Conservation (phyloP, 2,888 invertebrate species). For the Sarcophaga caerulescens region DNA sequence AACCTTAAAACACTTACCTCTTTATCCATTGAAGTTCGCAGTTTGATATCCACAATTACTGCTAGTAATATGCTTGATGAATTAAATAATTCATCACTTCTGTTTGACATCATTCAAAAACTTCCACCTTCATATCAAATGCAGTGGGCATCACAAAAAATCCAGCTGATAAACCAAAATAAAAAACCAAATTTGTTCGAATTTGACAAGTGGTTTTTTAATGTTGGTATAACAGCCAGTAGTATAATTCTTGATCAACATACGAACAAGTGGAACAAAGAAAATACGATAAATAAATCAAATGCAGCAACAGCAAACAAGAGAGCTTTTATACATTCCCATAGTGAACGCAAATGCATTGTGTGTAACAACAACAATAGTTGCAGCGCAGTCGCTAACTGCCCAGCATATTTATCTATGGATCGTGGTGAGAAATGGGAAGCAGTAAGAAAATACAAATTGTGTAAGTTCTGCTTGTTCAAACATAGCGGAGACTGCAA, state of each 20-base stretch:
- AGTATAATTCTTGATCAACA: constrained; percentile 36
- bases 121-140: constrained; percentile 24
- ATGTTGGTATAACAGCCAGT: constrained; percentile 28
- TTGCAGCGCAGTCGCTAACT: constrained; percentile 22
- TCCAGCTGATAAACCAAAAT: constrained; percentile 23
- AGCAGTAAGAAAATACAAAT: constrained; percentile 27
- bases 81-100: constrained; percentile 33
- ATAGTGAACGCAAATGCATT: constrained; percentile 8
- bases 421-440: constrained; percentile 35
- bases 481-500: constrained; percentile 18
- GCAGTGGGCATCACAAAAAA: constrained; percentile 11
- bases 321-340: constrained; percentile 41
- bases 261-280: not conserved
- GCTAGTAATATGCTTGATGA: constrained; percentile 8
- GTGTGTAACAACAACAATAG: constrained; percentile 29
- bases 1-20: constrained; percentile 29
- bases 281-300: not conserved
- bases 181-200: constrained; percentile 38
- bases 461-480: constrained; percentile 10
- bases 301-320: constrained; percentile 15
- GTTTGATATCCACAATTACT: constrained; percentile 5
- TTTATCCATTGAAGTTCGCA: constrained; percentile 17
- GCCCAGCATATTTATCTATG: constrained; percentile 17
- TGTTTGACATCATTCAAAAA: constrained; percentile 6
- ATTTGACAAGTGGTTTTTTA: constrained; percentile 45